phyloP scores from a whole-genome alignment of 2,113 vertebrate species.

The Athene cunicularia region DNA sequence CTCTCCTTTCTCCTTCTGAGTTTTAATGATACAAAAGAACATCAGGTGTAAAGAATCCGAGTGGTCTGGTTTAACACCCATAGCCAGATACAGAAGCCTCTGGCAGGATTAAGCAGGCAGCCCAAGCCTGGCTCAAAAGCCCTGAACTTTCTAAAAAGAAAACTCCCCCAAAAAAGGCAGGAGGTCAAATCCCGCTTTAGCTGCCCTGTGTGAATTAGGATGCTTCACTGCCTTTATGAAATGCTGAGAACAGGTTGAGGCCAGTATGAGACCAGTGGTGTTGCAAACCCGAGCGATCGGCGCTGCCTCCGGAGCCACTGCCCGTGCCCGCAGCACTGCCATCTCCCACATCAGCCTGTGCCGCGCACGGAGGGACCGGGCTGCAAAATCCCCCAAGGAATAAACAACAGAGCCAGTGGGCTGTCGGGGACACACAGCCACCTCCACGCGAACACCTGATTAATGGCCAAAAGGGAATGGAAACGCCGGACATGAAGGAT shows the following conservation, averaged over 20 bases:
- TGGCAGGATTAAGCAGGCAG: background rate
- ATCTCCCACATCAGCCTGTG: background rate
- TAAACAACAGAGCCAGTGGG: rapidly evolving
- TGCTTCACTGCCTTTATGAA: rapidly evolving
- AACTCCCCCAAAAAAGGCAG: background rate
- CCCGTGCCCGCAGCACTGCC: rapidly evolving
- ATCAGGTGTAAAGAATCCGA: background rate
- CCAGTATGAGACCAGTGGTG: background rate
- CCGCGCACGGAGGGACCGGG: background rate
- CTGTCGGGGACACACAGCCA: background rate
- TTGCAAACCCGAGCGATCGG: rapidly evolving
- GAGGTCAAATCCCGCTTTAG: background rate
- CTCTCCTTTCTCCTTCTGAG: background rate
- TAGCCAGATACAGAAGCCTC: background rate
- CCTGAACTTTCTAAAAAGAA: background rate
- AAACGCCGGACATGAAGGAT: slow-evolving; percentile 12
- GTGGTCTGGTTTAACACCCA: background rate
- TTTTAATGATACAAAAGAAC: background rate
- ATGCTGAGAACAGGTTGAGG: background rate
- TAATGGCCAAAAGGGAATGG: slow-evolving; percentile 3
- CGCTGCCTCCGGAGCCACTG: rapidly evolving
- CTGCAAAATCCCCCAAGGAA: background rate
- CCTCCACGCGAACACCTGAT: background rate
- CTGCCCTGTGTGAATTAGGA: background rate
- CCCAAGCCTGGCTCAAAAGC: background rate